These are phyloP conservation scores for Drosophila testacea DNA, from an alignment of 2,888 invertebrate species.

Conservation along the genomic window DNA sequence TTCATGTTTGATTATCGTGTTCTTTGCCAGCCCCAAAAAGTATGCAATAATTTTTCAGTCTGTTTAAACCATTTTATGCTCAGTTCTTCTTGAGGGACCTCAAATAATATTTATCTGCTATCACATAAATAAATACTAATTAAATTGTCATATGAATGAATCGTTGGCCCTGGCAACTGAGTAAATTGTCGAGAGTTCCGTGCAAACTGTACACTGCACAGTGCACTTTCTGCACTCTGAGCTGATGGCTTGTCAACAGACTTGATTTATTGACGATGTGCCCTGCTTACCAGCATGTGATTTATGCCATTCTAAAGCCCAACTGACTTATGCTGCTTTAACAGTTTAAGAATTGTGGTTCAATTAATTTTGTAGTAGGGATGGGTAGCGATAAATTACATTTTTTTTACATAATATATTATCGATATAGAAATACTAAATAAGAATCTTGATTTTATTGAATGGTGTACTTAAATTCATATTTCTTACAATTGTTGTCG, in stretches of 20 bases:
- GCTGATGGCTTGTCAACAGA: conserved; percentile 52
- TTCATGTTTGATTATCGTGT: conserved; percentile 39
- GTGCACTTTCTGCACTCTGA: conserved; percentile 9
- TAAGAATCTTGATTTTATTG: no score
- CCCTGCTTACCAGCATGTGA: conserved; percentile 43
- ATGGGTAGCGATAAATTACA: no score
- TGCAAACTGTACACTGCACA: neutral
- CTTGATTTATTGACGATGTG: conserved; percentile 65
- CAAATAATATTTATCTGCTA: conserved; percentile 11
- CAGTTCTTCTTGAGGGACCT: neutral
- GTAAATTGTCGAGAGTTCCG: conserved; percentile 10
- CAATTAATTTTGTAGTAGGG: conserved; percentile 33
- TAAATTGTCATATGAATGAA: conserved; percentile 34
- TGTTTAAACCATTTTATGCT: neutral
- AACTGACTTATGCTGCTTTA: conserved; percentile 1
- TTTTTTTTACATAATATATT: no score
- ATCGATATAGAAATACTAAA: no score
- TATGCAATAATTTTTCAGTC: neutral
- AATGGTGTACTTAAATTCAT: no score
- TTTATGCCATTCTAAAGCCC: conserved; percentile 47
- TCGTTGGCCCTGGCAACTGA: conserved; percentile 11
- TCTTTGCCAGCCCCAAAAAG: conserved; percentile 1
- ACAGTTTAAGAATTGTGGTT: conserved; percentile 11
- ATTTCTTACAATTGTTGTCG: no score
- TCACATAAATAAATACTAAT: conserved; percentile 40